Conservation (phyloP, 2,888 invertebrate species). For the Sesamia inferens region DNA sequence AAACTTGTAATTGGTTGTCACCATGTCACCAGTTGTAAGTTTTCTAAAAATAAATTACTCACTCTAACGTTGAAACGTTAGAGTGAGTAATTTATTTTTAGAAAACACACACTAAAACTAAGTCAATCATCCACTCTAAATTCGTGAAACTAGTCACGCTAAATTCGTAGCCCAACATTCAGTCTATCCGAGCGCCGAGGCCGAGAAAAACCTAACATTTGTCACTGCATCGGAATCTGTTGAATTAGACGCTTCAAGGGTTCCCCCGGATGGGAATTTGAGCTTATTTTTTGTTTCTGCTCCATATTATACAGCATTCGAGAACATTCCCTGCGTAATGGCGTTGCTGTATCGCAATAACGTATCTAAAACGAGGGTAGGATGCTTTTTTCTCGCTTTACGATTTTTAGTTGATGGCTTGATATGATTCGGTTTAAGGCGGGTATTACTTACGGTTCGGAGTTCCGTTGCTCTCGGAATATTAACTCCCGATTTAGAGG, state of each 20-base stretch:
- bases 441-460: conserved; percentile 48
- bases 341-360: conserved; percentile 65
- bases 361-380: conserved; percentile 62
- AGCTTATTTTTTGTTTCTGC: conserved; percentile 81
- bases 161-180: conserved; percentile 59
- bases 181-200: conserved; percentile 71
- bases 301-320: conserved; percentile 71
- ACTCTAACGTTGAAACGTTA: no score
- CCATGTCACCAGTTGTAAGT: no score
- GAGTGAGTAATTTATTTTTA: no score
- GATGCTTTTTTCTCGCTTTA: conserved; percentile 59
- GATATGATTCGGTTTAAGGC: conserved; percentile 55
- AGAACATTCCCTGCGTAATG: conserved; percentile 69
- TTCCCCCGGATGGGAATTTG: conserved; percentile 76
- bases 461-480: conserved; percentile 41
- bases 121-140: neutral
- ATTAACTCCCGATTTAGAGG: conserved; percentile 51
- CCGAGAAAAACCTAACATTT: conserved; percentile 86
- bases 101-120: neutral
- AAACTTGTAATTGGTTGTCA: no score
- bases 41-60: no score
- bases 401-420: conserved; percentile 60
- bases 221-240: conserved; percentile 89
- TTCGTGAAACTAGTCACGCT: conserved; percentile 23
- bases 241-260: conserved; percentile 84